Conservation (phyloP, 2,888 invertebrate species). For the Spialia ferax region DNA sequence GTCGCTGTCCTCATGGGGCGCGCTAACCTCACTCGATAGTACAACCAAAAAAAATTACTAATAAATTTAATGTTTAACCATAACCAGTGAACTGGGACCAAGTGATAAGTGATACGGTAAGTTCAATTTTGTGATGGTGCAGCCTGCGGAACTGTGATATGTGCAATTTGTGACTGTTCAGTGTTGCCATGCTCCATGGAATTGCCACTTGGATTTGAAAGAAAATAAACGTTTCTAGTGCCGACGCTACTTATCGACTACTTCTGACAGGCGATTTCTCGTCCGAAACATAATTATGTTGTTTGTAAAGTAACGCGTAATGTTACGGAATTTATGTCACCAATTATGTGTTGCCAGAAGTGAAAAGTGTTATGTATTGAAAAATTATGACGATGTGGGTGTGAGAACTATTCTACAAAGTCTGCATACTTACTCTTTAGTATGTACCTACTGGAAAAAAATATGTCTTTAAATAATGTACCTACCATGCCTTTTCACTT, state of each 20-base stretch:
- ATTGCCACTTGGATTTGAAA: slow-evolving; percentile 56
- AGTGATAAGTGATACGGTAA: slow-evolving; percentile 86
- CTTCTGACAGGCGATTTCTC: slow-evolving; percentile 51
- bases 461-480: no score
- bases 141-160: slow-evolving; percentile 73
- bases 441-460: no score
- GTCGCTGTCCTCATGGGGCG: slow-evolving; percentile 84
- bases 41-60: slow-evolving; percentile 60
- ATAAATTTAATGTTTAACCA: slow-evolving; percentile 57
- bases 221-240: slow-evolving; percentile 59
- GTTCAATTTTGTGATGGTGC: slow-evolving; percentile 71
- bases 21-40: slow-evolving; percentile 81
- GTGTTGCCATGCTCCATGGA: slow-evolving; percentile 64
- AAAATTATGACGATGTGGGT: slow-evolving; percentile 4
- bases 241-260: slow-evolving; percentile 43
- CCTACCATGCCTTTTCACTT: not conserved
- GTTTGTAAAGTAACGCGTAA: slow-evolving; percentile 42
- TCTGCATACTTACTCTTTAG: no score
- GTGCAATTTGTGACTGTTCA: slow-evolving; percentile 73
- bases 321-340: slow-evolving; percentile 46
- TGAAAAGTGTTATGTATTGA: slow-evolving; percentile 49
- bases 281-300: slow-evolving; percentile 39
- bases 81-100: slow-evolving; percentile 78
- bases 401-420: not conserved
- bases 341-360: slow-evolving; percentile 73